Percentiles rank a stretch among this genome's conserved stretches.
phyloP scores from a whole-genome alignment of 2,888 invertebrate genomes.

The Agriopis marginaria region DNA sequence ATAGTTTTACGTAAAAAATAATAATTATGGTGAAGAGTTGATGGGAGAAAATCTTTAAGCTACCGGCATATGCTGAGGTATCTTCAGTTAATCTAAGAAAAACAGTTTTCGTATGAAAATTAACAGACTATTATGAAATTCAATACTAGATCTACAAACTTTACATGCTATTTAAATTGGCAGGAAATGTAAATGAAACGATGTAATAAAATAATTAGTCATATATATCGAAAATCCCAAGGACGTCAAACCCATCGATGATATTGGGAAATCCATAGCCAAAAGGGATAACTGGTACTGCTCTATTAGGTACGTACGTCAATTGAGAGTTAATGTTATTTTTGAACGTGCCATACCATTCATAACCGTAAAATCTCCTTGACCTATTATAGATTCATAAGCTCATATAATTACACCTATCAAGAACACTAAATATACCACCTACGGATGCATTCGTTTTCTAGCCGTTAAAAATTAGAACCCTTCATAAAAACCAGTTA shows the following conservation, averaged over 20 bases:
- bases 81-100: too few relatives aligned
- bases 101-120: too few relatives aligned
- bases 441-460: constrained; percentile 5
- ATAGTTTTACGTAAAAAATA: constrained; percentile 2
- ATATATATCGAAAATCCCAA: not conserved
- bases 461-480: constrained; percentile 18
- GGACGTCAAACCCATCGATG: not conserved
- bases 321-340: not conserved
- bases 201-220: not conserved
- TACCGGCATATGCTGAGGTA: not conserved
- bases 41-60: constrained; percentile 3
- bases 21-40: too few relatives aligned
- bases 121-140: too few relatives aligned
- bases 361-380: not conserved
- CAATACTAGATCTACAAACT: too few relatives aligned
- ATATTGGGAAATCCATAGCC: not conserved
- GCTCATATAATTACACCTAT: not conserved
- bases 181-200: not conserved
- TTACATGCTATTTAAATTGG: too few relatives aligned
- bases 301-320: not conserved
- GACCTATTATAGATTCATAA: not conserved
- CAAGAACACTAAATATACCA: not conserved
- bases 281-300: not conserved
- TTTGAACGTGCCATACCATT: constrained; percentile 3
- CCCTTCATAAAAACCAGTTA: constrained; percentile 27